Conservation (phyloP, 1,140 invertebrate species). For the Mactra quadrangularis region DNA sequence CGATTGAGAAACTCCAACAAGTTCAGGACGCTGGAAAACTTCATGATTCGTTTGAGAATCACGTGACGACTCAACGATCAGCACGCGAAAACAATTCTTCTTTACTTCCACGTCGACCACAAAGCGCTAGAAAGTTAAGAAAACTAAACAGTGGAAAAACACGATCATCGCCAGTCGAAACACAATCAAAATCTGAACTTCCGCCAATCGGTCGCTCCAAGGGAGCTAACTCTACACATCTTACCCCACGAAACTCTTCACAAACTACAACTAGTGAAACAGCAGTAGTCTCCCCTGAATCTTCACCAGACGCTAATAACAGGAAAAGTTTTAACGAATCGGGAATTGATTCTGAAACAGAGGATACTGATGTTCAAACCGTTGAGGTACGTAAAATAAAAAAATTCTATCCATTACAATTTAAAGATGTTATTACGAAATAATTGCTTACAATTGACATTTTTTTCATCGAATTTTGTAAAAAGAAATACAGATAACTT, state of each 20-base stretch:
- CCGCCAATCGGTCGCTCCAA: constrained; percentile 49
- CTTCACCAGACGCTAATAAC: constrained; percentile 1
- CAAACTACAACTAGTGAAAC: constrained; percentile 36
- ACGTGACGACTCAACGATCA: not conserved
- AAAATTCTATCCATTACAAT: too few relatives aligned
- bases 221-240: constrained; percentile 20
- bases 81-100: not conserved
- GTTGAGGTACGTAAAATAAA: constrained; percentile 12
- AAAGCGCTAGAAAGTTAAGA: constrained; percentile 41
- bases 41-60: not conserved
- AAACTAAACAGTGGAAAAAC: constrained; percentile 38
- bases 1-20: constrained; percentile 55
- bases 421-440: too few relatives aligned
- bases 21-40: constrained; percentile 34
- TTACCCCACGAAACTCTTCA: constrained; percentile 10
- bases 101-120: constrained; percentile 12
- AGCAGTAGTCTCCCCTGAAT: constrained; percentile 40
- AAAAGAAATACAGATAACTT: too few relatives aligned
- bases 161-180: not conserved
- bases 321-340: constrained; percentile 44
- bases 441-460: too few relatives aligned
- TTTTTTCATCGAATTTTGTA: too few relatives aligned
- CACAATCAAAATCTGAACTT: constrained; percentile 20
- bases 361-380: constrained; percentile 24
- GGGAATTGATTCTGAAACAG: constrained; percentile 48